phyloP scores from a whole-genome alignment of 1,140 invertebrate species.

The Sycophaga agraensis region DNA sequence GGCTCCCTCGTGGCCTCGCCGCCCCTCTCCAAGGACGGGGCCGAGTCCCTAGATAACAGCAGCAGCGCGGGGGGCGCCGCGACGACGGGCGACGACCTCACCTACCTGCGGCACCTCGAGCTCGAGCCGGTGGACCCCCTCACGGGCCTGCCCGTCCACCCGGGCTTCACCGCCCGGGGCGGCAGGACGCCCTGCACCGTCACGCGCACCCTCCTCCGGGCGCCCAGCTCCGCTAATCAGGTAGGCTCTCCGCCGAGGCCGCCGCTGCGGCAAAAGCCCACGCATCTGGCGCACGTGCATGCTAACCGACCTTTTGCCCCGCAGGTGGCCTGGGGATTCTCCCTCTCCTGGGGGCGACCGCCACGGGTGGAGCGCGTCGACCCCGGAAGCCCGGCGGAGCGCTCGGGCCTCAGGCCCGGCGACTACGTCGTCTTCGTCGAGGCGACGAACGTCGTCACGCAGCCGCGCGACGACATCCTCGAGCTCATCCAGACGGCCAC shows the following conservation, averaged over 20 bases:
- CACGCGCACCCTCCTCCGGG: slow-evolving; percentile 64
- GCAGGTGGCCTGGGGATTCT: slow-evolving; percentile 65
- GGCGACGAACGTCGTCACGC: slow-evolving; percentile 80
- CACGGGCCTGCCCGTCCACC: slow-evolving; percentile 45
- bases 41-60: slow-evolving; percentile 47
- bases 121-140: slow-evolving; percentile 67
- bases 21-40: slow-evolving; percentile 47
- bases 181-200: slow-evolving; percentile 83
- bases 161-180: slow-evolving; percentile 53
- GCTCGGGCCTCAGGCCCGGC: slow-evolving; percentile 75
- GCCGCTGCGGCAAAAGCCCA: too few relatives aligned
- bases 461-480: slow-evolving; percentile 76
- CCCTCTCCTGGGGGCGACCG: slow-evolving; percentile 88
- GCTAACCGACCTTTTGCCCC: not conserved
- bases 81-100: slow-evolving; percentile 53
- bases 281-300: too few relatives aligned
- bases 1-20: slow-evolving; percentile 39
- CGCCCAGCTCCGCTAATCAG: slow-evolving; percentile 45
- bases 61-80: slow-evolving; percentile 38
- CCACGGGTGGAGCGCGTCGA: slow-evolving; percentile 86
- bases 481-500: slow-evolving; percentile 77
- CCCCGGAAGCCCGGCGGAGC: slow-evolving; percentile 75
- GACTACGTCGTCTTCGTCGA: slow-evolving; percentile 87
- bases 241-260: too few relatives aligned
- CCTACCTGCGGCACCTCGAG: slow-evolving; percentile 76